These are phyloP conservation scores for Conopomorpha cramerella DNA, from an alignment of 1,140 invertebrate species.

Conservation along the genomic window DNA sequence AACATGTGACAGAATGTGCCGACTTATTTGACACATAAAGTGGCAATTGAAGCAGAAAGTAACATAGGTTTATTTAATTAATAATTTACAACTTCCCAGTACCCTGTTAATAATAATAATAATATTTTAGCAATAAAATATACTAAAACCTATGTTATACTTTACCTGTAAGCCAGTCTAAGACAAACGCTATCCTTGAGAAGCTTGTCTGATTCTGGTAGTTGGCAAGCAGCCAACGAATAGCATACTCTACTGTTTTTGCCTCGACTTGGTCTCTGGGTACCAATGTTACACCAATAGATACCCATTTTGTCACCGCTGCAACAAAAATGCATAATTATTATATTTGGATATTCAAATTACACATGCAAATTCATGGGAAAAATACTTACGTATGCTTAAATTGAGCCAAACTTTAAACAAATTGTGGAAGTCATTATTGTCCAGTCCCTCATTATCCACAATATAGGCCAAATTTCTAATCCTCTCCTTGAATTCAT, in stretches of 20 bases:
- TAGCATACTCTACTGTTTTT: slow-evolving; percentile 31
- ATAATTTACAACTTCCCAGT: no score
- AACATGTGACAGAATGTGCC: no score
- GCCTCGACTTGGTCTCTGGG: slow-evolving; percentile 31
- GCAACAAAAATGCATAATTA: slow-evolving; percentile 1
- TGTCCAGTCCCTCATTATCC: slow-evolving; percentile 23
- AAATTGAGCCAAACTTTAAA: slow-evolving; percentile 51
- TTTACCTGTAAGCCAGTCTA: slow-evolving; percentile 53
- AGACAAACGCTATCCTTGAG: slow-evolving; percentile 29
- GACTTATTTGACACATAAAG: no score
- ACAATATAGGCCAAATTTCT: slow-evolving; percentile 28
- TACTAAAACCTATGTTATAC: no score
- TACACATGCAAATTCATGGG: no score
- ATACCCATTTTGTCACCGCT: slow-evolving; percentile 51
- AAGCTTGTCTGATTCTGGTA: slow-evolving; percentile 22
- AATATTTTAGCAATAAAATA: no score
- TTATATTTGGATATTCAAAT: slow-evolving; percentile 3
- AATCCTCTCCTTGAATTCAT: slow-evolving; percentile 40
- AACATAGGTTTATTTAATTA: no score
- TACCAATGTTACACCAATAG: slow-evolving; percentile 37
- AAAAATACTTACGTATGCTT: slow-evolving; percentile 36
- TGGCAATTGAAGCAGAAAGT: no score
- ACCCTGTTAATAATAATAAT: no score
- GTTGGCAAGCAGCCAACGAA: slow-evolving; percentile 44
- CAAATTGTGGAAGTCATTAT: slow-evolving; percentile 35